Evolutionary conservation across 1,140 invertebrate genomes (phyloP).

Genomic region (Mizuhopecten yessoensis): DNA sequence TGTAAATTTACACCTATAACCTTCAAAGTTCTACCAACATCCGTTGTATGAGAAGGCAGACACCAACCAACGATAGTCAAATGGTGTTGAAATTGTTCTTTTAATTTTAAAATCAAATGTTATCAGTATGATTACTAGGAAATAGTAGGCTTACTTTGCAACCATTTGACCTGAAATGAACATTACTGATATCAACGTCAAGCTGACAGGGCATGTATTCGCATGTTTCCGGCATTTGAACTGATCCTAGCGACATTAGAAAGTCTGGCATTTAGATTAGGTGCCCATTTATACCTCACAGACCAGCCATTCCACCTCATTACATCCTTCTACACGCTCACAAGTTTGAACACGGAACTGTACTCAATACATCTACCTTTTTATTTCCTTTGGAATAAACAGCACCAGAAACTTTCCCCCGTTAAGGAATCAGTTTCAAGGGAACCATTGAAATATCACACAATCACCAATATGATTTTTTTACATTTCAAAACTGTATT

Average conservation of each 20-base stretch:
- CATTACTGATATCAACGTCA: background rate
- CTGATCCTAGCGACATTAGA: conserved; percentile 26
- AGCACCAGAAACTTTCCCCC: too few species aligned
- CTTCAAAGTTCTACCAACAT: background rate
- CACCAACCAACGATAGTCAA: background rate
- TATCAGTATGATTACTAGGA: background rate
- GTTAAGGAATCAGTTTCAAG: too few species aligned
- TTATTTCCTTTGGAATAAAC: background rate
- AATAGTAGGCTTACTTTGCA: background rate
- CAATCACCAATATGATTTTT: too few species aligned
- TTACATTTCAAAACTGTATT: too few species aligned
- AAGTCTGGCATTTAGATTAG: conserved; percentile 38
- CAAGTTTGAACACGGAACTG: conserved; percentile 32
- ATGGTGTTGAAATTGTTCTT: background rate
- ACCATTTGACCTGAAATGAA: background rate
- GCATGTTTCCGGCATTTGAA: background rate
- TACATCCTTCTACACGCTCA: conserved; percentile 11
- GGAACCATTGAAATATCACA: too few species aligned
- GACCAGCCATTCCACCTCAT: background rate
- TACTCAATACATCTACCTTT: conserved; percentile 11
- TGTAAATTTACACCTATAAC: conserved; percentile 21
- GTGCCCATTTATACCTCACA: background rate
- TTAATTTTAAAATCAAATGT: conserved; percentile 15
- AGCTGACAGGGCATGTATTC: background rate
- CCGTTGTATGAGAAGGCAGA: background rate